These are phyloP conservation scores for Automeris io DNA, from an alignment of 2,888 invertebrate genomes.

Conservation along the genomic window DNA sequence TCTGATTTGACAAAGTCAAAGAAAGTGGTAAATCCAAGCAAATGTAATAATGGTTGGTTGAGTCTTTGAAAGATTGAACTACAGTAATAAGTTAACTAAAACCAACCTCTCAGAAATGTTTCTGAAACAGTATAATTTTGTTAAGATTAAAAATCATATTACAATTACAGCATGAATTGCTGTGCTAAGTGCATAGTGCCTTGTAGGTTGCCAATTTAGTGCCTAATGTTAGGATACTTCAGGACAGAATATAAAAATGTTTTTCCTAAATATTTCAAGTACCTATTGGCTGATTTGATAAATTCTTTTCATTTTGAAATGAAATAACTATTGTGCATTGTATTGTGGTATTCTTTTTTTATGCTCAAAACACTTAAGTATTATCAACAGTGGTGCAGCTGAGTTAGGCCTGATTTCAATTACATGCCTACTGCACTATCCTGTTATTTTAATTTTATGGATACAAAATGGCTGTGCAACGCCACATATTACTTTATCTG, in stretches of 20 bases:
- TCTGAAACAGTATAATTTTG: slow-evolving; percentile 23
- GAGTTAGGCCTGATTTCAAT: slow-evolving; percentile 1
- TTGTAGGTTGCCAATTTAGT: slow-evolving; percentile 79
- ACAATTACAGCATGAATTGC: slow-evolving; percentile 62
- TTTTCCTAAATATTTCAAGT: not conserved
- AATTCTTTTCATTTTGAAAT: not conserved
- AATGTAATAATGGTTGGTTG: not conserved
- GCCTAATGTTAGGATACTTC: slow-evolving; percentile 64
- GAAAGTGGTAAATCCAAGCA: slow-evolving; percentile 16
- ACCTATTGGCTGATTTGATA: not conserved
- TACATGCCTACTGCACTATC: not conserved
- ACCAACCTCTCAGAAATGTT: not conserved
- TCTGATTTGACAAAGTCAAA: slow-evolving; percentile 34
- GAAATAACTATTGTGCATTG: not conserved
- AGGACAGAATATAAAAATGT: slow-evolving; percentile 33
- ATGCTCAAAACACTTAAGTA: slow-evolving; percentile 7
- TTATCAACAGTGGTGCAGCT: not conserved
- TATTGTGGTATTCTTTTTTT: slow-evolving; percentile 5
- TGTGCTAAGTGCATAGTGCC: slow-evolving; percentile 78
- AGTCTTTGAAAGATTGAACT: slow-evolving; percentile 2
- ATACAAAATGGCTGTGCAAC: slow-evolving; percentile 1
- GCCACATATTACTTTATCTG: not conserved
- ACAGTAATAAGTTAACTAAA: not conserved
- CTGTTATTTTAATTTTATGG: slow-evolving; percentile 1
- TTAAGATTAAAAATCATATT: slow-evolving; percentile 40